Percentiles rank a stretch among this genome's conserved stretches.
Conservation (phyloP, 2,113 vertebrate species). For the Aegotheles bennettii region DNA sequence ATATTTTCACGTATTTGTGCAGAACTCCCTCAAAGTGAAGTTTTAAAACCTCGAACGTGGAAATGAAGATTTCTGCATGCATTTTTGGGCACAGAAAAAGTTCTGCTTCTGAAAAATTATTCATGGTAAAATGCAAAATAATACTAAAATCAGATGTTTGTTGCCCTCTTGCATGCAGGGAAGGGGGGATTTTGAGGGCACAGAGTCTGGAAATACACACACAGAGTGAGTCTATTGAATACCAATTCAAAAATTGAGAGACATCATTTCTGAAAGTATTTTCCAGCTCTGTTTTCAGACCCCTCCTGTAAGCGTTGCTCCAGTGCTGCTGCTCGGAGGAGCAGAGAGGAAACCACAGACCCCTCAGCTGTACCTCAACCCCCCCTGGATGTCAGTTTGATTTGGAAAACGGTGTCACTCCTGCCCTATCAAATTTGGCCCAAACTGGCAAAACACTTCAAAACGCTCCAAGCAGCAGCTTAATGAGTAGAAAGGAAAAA, state of each 20-base stretch:
- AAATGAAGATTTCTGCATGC: not conserved
- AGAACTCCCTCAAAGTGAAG: not conserved
- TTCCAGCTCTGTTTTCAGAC: not conserved
- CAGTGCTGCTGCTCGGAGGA: not conserved
- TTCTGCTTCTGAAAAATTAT: not conserved
- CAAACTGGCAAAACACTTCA: not conserved
- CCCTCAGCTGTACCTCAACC: not conserved
- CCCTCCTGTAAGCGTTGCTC: not conserved
- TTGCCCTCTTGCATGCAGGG: no score
- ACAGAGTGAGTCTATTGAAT: no score
- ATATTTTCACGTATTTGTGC: not conserved
- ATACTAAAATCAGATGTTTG: not conserved
- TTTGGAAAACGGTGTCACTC: not conserved
- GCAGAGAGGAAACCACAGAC: not conserved
- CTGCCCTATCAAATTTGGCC: not conserved
- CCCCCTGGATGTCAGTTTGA: not conserved
- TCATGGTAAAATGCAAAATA: not conserved
- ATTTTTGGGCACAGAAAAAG: not conserved
- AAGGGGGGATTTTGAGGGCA: not conserved
- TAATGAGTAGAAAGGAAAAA: not conserved
- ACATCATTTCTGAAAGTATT: not conserved
- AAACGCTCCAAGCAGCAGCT: not conserved
- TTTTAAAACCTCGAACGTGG: not conserved
- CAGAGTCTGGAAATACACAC: not conserved
- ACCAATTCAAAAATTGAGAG: not conserved